These are phyloP conservation scores for Andrena hattorfiana DNA, from an alignment of 2,888 invertebrate species.

Conservation along the genomic window DNA sequence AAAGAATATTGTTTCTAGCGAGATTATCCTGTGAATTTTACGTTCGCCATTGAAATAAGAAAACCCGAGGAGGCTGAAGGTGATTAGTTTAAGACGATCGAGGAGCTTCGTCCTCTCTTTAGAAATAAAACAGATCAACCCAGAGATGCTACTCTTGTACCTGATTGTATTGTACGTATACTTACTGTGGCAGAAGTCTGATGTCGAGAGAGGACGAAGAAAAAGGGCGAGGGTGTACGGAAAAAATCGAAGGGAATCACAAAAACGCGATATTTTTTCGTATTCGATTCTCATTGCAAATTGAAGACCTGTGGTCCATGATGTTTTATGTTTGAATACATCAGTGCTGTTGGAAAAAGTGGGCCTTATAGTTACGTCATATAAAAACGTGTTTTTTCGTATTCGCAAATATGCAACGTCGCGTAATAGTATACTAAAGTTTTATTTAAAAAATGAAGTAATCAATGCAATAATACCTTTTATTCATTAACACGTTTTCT, in stretches of 20 bases:
- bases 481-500: too few species aligned
- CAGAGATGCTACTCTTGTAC: conserved; percentile 80
- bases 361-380: too few species aligned
- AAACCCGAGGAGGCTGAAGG: conserved; percentile 31
- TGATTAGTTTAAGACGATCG: conserved; percentile 39
- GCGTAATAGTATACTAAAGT: too few species aligned
- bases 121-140: conserved; percentile 60
- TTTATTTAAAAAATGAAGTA: not conserved
- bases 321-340: not conserved
- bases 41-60: conserved; percentile 9
- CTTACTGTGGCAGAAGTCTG: conserved; percentile 70
- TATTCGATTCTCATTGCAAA: conserved; percentile 25
- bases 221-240: conserved; percentile 40
- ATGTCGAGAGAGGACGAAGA: conserved; percentile 60
- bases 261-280: conserved; percentile 1
- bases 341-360: not conserved
- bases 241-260: conserved; percentile 13
- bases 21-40: conserved; percentile 29
- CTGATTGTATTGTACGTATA: conserved; percentile 77
- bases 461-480: not conserved
- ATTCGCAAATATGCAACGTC: too few species aligned
- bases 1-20: conserved; percentile 8
- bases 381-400: too few species aligned
- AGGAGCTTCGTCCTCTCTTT: conserved; percentile 61
- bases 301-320: conserved; percentile 40